Evolutionary conservation across 2,888 invertebrate species (phyloP).

Genomic region (Ellobium chinense): DNA sequence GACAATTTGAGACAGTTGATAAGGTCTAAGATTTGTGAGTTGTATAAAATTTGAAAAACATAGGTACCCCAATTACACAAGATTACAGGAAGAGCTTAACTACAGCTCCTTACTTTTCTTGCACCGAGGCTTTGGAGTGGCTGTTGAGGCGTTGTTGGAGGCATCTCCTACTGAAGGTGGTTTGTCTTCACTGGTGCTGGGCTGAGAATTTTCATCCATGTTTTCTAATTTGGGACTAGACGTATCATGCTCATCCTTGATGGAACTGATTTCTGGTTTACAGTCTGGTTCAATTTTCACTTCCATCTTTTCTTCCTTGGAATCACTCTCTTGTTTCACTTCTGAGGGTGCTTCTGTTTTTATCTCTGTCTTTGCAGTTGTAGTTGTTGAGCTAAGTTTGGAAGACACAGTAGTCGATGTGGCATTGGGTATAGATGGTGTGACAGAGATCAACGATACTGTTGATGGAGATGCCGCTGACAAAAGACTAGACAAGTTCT

Average conservation of each 20-base stretch:
- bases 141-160: conserved; percentile 15
- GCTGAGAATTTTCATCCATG: conserved; percentile 48
- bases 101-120: conserved; percentile 48
- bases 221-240: conserved; percentile 48
- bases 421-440: conserved; percentile 47
- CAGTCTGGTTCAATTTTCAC: conserved; percentile 59
- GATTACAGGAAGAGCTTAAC: too few relatives aligned
- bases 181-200: conserved; percentile 43
- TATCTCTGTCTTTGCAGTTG: conserved; percentile 62
- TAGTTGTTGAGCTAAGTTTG: conserved; percentile 76
- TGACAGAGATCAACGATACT: background rate
- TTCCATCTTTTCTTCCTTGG: conserved; percentile 65
- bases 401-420: conserved; percentile 56
- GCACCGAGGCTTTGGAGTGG: conserved; percentile 39
- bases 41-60: too few relatives aligned
- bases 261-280: conserved; percentile 50
- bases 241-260: conserved; percentile 44
- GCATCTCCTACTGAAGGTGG: conserved; percentile 30
- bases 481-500: conserved; percentile 53
- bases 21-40: too few relatives aligned
- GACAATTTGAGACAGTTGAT: too few relatives aligned
- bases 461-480: conserved; percentile 47
- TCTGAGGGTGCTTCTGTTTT: conserved; percentile 37
- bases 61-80: too few relatives aligned
- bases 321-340: conserved; percentile 51